These are phyloP conservation scores for Mola mola DNA, from an alignment of 2,113 vertebrate genomes.

Conservation along the genomic window DNA sequence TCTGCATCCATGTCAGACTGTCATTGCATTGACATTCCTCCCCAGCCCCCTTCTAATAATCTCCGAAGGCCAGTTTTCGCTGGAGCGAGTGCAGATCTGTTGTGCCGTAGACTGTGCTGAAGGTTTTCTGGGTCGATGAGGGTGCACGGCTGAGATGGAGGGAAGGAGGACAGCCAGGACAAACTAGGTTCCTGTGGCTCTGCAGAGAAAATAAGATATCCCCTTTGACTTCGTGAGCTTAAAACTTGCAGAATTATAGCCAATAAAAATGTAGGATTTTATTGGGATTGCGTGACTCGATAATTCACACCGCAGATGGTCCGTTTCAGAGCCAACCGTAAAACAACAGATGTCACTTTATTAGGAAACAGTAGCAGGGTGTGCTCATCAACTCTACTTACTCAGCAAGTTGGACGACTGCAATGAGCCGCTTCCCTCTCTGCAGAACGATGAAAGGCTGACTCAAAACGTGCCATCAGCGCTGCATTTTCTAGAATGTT, in stretches of 20 bases:
- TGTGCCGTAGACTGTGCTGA: constrained; percentile 65
- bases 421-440: constrained; percentile 27
- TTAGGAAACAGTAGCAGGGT: constrained; percentile 36
- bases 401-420: constrained; percentile 54
- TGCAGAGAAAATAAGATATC: constrained; percentile 9
- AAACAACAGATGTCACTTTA: constrained; percentile 54
- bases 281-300: constrained; percentile 6
- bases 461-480: constrained; percentile 27
- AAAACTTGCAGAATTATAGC: constrained; percentile 3
- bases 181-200: constrained; percentile 39
- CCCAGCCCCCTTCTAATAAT: constrained; percentile 47
- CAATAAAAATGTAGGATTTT: constrained; percentile 1
- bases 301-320: constrained; percentile 15
- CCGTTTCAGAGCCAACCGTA: constrained; percentile 22
- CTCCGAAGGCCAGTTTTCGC: constrained; percentile 65
- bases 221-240: constrained; percentile 8
- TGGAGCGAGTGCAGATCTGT: constrained; percentile 71
- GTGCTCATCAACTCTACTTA: constrained; percentile 50
- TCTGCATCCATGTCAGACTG: constrained; percentile 32
- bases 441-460: constrained; percentile 28
- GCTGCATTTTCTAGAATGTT: background rate
- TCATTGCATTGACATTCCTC: constrained; percentile 47
- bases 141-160: constrained; percentile 44
- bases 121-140: constrained; percentile 72
- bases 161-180: constrained; percentile 55